These are phyloP conservation scores for Crocidura indochinensis DNA, from an alignment of 2,797 vertebrate species.

Conservation along the genomic window DNA sequence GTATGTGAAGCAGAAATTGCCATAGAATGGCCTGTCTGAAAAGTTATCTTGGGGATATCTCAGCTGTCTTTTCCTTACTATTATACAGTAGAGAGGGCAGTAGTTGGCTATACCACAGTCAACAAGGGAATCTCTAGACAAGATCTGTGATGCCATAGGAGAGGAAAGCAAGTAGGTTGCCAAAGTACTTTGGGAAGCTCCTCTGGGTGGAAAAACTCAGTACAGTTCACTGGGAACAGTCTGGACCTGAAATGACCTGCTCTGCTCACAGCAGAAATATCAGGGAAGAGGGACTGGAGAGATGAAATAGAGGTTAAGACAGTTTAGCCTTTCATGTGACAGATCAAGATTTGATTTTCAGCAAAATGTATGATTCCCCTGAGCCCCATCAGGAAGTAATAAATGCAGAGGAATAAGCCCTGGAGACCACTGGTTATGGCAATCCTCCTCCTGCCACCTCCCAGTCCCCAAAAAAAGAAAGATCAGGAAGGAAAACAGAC, in stretches of 20 bases:
- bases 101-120: background rate
- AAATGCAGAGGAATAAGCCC: too few relatives aligned
- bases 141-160: rapidly evolving
- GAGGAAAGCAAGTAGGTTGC: background rate
- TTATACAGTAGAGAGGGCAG: background rate
- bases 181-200: background rate
- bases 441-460: too few relatives aligned
- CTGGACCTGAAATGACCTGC: background rate
- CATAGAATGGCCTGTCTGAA: background rate
- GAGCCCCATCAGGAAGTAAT: too few relatives aligned
- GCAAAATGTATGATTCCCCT: too few relatives aligned
- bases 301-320: too few relatives aligned
- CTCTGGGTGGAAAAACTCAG: background rate
- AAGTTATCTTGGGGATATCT: background rate
- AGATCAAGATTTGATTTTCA: too few relatives aligned
- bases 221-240: background rate
- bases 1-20: conserved; percentile 14
- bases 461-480: background rate
- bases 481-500: background rate
- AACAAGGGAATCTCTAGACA: background rate
- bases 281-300: too few relatives aligned
- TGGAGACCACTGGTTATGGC: too few relatives aligned
- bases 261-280: background rate
- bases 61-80: background rate
- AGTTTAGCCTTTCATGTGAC: too few relatives aligned